These are phyloP conservation scores for Trachelipus rathkii DNA, from an alignment of 1,140 invertebrate species.

Conservation along the genomic window DNA sequence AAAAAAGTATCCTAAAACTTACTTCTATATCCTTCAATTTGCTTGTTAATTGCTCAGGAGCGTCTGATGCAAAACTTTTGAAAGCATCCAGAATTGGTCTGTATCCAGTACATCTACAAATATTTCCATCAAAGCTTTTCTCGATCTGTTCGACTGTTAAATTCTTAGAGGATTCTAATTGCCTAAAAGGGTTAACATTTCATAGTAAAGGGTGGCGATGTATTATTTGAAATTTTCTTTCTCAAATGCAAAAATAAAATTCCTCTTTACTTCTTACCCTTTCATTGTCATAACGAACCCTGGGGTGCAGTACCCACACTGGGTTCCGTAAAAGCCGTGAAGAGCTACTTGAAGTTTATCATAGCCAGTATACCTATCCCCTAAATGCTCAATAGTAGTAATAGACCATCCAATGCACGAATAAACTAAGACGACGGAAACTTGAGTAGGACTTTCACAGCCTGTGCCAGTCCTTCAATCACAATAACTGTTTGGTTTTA, in stretches of 20 bases:
- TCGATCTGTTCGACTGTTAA: slow-evolving; percentile 65
- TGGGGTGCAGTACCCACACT: slow-evolving; percentile 53
- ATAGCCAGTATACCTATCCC: slow-evolving; percentile 64
- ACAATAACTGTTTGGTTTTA: too few relatives aligned
- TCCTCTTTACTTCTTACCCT: slow-evolving; percentile 26
- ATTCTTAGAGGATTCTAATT: neutral
- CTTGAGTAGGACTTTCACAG: too few relatives aligned
- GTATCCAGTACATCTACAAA: slow-evolving; percentile 82
- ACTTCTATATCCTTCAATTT: slow-evolving; percentile 29
- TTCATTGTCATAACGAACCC: slow-evolving; percentile 53
- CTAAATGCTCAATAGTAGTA: slow-evolving; percentile 72
- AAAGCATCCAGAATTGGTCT: slow-evolving; percentile 76
- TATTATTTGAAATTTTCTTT: too few relatives aligned
- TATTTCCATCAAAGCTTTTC: slow-evolving; percentile 72
- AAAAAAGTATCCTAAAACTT: neutral
- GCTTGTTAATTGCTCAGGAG: slow-evolving; percentile 47
- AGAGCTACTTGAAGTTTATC: slow-evolving; percentile 53
- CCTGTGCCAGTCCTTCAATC: too few relatives aligned
- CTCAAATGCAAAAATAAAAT: too few relatives aligned
- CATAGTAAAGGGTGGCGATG: too few relatives aligned
- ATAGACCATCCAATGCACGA: slow-evolving; percentile 52
- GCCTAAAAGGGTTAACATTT: slow-evolving; percentile 16
- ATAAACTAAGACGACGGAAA: too few relatives aligned
- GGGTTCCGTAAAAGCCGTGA: slow-evolving; percentile 50
- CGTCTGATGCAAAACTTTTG: slow-evolving; percentile 66